Evolutionary conservation across 1,140 invertebrate species (phyloP).

Genomic region (Trichonephila clavata): DNA sequence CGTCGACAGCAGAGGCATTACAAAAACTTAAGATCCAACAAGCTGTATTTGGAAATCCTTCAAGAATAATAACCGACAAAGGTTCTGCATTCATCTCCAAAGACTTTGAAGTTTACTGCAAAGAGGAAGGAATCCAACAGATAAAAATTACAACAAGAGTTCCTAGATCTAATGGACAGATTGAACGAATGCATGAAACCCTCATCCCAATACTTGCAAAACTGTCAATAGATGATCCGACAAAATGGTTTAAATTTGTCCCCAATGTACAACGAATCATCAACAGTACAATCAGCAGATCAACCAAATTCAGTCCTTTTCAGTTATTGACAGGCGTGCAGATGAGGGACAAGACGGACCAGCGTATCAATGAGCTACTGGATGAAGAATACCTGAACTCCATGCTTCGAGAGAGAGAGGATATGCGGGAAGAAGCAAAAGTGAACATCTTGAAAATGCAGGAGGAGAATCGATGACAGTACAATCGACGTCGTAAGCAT

Average conservation of each 20-base stretch:
- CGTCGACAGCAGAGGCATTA: not conserved
- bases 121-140: not conserved
- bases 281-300: no score
- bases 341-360: no score
- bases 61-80: not conserved
- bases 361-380: not conserved
- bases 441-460: no score
- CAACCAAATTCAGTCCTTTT: no score
- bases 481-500: no score
- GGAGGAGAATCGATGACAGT: no score
- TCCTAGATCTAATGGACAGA: not conserved
- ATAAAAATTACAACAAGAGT: not conserved
- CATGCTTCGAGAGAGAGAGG: no score
- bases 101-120: not conserved
- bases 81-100: no score
- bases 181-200: constrained; percentile 1
- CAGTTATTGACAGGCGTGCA: not conserved
- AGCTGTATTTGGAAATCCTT: not conserved
- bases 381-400: not conserved
- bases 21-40: constrained; percentile 29
- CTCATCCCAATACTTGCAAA: not conserved
- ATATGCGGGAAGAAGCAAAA: no score
- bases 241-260: not conserved
- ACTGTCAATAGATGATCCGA: not conserved
- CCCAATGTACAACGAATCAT: not conserved